These are phyloP conservation scores for Willowsia nigromaculata DNA, from an alignment of 2,888 invertebrate genomes.

Conservation along the genomic window DNA sequence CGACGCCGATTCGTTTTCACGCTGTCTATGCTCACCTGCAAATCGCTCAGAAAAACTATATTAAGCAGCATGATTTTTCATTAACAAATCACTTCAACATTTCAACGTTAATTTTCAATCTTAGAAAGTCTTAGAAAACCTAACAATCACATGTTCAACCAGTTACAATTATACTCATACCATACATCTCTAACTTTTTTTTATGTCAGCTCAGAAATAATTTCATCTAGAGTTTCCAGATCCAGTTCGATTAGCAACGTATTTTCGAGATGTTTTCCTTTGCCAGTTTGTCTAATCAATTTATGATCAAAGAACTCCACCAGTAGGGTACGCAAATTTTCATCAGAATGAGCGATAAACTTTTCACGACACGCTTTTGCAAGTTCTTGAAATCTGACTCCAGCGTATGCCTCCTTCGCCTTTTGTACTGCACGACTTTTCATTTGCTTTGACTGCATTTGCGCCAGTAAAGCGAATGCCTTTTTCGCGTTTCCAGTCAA, in stretches of 20 bases:
- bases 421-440: slow-evolving; percentile 88
- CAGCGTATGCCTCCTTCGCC: slow-evolving; percentile 82
- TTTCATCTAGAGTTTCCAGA: slow-evolving; percentile 66
- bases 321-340: slow-evolving; percentile 93
- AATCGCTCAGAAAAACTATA: no score
- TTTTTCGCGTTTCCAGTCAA: slow-evolving; percentile 93
- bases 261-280: slow-evolving; percentile 71
- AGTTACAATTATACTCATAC: no score
- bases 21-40: no score
- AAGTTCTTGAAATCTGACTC: slow-evolving; percentile 92
- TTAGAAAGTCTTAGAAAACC: no score
- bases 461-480: slow-evolving; percentile 90
- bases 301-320: slow-evolving; percentile 98
- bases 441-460: slow-evolving; percentile 89
- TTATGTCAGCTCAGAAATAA: slow-evolving; percentile 52
- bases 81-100: no score
- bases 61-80: no score
- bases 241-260: slow-evolving; percentile 69
- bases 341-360: slow-evolving; percentile 95
- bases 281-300: slow-evolving; percentile 83
- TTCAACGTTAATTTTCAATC: no score
- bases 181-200: no score
- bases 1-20: no score
- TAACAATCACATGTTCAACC: no score
- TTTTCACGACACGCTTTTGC: slow-evolving; percentile 92